Evolutionary conservation across 2,797 vertebrate species (phyloP), one percentile per base, ranked within the genome.

Genomic region (Hydrophis major): DNA sequence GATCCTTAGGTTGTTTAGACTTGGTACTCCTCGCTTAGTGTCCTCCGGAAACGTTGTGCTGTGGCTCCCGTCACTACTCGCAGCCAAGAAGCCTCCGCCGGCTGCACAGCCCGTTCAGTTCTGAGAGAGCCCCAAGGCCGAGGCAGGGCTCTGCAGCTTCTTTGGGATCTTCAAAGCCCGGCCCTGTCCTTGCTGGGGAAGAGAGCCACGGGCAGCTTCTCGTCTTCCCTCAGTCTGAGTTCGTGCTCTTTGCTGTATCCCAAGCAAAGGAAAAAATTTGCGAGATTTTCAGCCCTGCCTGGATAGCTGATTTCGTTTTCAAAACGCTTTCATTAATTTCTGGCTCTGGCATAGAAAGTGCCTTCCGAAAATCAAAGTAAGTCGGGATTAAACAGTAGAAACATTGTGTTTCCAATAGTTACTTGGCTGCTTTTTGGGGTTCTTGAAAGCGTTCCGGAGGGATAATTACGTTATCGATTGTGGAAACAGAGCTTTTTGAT

Each of bases 291-390:
- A 53, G 5, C 32, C 61, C 16, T 27, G n/a, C 18, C 27, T 92
- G 8, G 4, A 86, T 63, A 27, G 4, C 3, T 22, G 0, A 37
- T n/a, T 13, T 0, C 0, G 28, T 20, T 14, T 88, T 32, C 47
- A 16, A 6, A 88, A 56, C 18, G 28, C 59, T 32, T 55, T 0
- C 50, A 32, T 69, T 69, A 53, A 74, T 16, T 74, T 16, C 2
- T 32, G 0, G n/a, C 16, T 74, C 47, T 89, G n/a, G 47, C 10
- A 69, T 89, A 66, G 89, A 22, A 66, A 89, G 42, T 28, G 16
- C 16, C 47, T 89, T 55, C 25, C 25, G 27, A 53, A 32, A 22
- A 69, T 66, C 42, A 66, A 28, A 50, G 8, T 50, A 66, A 89
- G 28, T 16, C n/a, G 8, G 4, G 18, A n/a, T n/a, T 6, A 53